These are phyloP conservation scores for Arizona elegans DNA, from an alignment of 2,113 vertebrate species.

Conservation along the genomic window DNA sequence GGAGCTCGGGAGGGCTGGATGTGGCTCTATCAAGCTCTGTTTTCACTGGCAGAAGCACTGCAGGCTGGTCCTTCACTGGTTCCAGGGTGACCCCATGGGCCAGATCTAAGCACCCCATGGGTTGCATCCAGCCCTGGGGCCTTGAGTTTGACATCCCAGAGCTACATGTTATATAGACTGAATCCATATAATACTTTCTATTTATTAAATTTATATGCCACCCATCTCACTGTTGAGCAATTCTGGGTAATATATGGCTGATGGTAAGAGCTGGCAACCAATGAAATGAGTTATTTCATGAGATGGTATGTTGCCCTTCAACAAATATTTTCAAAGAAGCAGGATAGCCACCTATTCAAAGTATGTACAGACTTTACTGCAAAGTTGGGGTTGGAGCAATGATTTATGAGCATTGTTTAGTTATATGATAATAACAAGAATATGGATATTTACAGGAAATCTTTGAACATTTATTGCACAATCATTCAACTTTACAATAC, in stretches of 20 bases:
- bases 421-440: neutral
- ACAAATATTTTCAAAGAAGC: neutral
- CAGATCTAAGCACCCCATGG: no score
- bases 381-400: neutral
- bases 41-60: no score
- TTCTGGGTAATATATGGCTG: neutral
- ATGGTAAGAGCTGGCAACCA: neutral
- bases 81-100: no score
- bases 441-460: neutral
- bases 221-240: neutral
- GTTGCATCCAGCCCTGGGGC: no score
- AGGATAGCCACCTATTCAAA: neutral
- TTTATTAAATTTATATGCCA: neutral
- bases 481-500: neutral
- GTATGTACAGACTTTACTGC: neutral
- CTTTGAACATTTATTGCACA: neutral
- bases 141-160: no score
- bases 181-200: neutral
- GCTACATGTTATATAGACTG: neutral
- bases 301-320: neutral
- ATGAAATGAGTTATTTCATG: neutral
- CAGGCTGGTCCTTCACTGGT: no score
- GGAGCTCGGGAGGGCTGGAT: no score
- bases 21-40: no score
- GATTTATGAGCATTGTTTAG: neutral